phyloP scores from a whole-genome alignment of 2,888 invertebrate genomes.

The Amorpha juglandis region DNA sequence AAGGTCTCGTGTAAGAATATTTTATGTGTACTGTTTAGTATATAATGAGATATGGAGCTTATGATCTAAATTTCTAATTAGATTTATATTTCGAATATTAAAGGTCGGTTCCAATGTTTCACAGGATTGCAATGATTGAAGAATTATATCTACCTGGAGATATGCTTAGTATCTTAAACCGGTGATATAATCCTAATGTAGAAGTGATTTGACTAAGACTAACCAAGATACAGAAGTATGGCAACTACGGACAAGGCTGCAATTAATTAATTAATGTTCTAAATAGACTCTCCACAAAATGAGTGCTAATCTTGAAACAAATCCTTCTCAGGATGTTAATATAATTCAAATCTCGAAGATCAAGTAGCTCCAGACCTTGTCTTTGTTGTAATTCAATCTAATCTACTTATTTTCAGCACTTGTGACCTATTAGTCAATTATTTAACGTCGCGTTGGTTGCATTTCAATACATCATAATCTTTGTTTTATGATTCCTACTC shows the following conservation, averaged over 20 bases:
- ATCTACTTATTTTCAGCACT: not conserved
- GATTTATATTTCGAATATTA: not conserved
- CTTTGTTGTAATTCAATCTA: not conserved
- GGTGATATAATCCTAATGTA: not conserved
- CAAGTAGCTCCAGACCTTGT: not conserved
- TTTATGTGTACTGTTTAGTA: conserved; percentile 7
- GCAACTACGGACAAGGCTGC: too few relatives aligned
- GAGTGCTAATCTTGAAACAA: not conserved
- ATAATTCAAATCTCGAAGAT: not conserved
- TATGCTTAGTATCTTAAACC: too few relatives aligned
- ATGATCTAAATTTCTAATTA: not conserved
- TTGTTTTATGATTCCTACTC: not conserved
- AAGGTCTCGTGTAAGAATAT: conserved; percentile 43
- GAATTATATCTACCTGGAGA: too few relatives aligned
- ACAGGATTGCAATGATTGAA: too few relatives aligned
- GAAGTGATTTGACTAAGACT: too few relatives aligned
- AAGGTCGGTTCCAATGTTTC: not conserved
- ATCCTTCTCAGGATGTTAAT: not conserved
- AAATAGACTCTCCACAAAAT: too few relatives aligned
- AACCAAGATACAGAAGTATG: too few relatives aligned
- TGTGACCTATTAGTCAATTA: too few relatives aligned
- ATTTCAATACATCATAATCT: not conserved
- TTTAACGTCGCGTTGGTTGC: not conserved
- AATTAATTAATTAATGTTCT: too few relatives aligned
- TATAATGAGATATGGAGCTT: conserved; percentile 1